phyloP scores from a whole-genome alignment of 1,140 invertebrate species.

The Campodea augens region DNA sequence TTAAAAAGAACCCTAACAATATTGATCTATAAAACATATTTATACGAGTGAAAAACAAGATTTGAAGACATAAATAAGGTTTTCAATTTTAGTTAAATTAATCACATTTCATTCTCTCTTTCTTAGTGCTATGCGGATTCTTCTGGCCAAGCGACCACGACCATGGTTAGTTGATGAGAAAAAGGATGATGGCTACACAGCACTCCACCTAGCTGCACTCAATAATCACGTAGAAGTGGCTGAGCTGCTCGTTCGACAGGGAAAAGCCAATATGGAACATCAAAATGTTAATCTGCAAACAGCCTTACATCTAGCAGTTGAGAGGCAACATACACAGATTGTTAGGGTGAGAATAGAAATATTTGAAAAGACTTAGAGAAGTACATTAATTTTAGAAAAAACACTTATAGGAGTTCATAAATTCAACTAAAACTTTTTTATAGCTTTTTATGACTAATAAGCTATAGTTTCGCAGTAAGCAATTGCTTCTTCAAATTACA shows the following conservation, averaged over 20 bases:
- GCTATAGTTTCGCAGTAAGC: no score
- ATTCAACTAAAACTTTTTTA: no score
- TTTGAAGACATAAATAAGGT: no score
- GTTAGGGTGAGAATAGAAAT: conserved; percentile 61
- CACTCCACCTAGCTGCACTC: conserved; percentile 80
- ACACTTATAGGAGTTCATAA: no score
- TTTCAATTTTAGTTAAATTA: no score
- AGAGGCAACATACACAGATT: conserved; percentile 87
- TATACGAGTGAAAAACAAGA: no score
- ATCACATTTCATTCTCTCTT: conserved; percentile 15
- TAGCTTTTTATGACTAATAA: no score
- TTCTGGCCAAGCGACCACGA: conserved; percentile 73
- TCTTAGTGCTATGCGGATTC: conserved; percentile 84
- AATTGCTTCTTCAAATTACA: no score
- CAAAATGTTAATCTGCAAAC: conserved; percentile 94
- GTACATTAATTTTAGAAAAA: no score
- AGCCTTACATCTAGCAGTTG: conserved; percentile 82
- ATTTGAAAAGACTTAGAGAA: no score
- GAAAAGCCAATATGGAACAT: conserved; percentile 78
- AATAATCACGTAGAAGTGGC: conserved; percentile 97
- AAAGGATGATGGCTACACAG: conserved; percentile 95
- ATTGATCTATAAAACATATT: no score
- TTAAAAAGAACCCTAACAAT: no score
- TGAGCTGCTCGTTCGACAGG: conserved; percentile 65
- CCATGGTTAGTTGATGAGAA: conserved; percentile 96